Evolutionary conservation across 2,888 invertebrate genomes (phyloP).

Genomic region (Lathronympha strigana): DNA sequence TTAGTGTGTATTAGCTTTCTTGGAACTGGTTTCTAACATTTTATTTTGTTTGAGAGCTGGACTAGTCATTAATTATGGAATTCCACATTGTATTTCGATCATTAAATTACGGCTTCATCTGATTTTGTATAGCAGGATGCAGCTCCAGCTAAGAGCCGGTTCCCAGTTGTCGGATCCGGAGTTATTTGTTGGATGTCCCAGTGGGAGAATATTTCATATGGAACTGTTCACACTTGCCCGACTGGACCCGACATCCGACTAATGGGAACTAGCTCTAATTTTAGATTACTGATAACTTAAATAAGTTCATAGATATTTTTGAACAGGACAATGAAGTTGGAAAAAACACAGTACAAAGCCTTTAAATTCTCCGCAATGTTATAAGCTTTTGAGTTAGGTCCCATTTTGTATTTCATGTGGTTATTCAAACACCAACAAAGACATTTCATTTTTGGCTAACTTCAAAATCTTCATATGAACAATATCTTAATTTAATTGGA

Average conservation of each 20-base stretch:
- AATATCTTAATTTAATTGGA: conserved; percentile 18
- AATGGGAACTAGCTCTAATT: too few relatives aligned
- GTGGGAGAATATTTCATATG: too few relatives aligned
- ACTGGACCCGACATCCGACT: too few relatives aligned
- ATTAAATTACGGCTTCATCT: neutral
- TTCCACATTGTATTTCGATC: neutral
- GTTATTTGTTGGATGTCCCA: too few relatives aligned
- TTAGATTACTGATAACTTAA: neutral
- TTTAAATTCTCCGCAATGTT: neutral
- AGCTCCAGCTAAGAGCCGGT: too few relatives aligned
- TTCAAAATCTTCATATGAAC: too few relatives aligned
- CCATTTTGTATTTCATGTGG: neutral
- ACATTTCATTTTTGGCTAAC: neutral
- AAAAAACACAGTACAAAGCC: neutral
- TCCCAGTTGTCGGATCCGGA: too few relatives aligned
- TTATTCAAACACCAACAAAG: neutral
- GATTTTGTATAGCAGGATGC: neutral
- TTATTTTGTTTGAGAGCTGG: conserved; percentile 1
- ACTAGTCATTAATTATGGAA: conserved; percentile 20
- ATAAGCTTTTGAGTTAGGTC: neutral
- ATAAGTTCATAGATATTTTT: neutral
- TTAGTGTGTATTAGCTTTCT: conserved; percentile 17
- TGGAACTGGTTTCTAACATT: conserved; percentile 15
- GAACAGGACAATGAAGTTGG: neutral
- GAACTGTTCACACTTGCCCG: too few relatives aligned